phyloP scores from a whole-genome alignment of 2,888 invertebrate genomes.

The Spisula solida region DNA sequence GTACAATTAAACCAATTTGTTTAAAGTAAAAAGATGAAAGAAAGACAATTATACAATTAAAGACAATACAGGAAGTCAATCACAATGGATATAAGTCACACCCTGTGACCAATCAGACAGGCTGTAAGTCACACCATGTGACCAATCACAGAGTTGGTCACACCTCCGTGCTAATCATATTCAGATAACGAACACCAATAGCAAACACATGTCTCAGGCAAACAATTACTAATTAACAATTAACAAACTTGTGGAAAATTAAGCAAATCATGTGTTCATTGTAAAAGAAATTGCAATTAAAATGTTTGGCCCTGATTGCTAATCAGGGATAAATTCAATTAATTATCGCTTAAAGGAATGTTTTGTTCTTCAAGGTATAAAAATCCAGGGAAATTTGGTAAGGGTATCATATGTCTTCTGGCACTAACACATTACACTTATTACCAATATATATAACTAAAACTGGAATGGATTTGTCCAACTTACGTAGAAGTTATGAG shows the following conservation, averaged over 20 bases:
- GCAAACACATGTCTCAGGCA: neutral
- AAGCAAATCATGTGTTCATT: neutral
- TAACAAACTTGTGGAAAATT: neutral
- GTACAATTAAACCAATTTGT: neutral
- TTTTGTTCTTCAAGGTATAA: neutral
- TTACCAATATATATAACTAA: neutral
- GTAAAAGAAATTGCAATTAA: neutral
- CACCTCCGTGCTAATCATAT: neutral
- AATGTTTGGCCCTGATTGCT: neutral
- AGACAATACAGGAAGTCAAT: neutral
- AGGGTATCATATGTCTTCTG: neutral
- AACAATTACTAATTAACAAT: neutral
- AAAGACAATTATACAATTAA: neutral
- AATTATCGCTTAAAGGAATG: constrained; percentile 11
- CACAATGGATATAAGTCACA: neutral
- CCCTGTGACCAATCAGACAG: neutral
- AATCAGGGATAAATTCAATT: neutral
- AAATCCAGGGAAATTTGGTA: neutral
- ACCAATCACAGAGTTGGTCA: neutral
- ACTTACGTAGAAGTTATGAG: constrained; percentile 33
- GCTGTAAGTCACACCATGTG: neutral
- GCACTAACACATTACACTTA: neutral
- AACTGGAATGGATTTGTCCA: constrained; percentile 48
- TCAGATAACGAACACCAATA: too few species aligned
- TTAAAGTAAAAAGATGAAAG: neutral